phyloP scores from a whole-genome alignment of 2,113 vertebrate species.

The Thamnophis sirtalis region DNA sequence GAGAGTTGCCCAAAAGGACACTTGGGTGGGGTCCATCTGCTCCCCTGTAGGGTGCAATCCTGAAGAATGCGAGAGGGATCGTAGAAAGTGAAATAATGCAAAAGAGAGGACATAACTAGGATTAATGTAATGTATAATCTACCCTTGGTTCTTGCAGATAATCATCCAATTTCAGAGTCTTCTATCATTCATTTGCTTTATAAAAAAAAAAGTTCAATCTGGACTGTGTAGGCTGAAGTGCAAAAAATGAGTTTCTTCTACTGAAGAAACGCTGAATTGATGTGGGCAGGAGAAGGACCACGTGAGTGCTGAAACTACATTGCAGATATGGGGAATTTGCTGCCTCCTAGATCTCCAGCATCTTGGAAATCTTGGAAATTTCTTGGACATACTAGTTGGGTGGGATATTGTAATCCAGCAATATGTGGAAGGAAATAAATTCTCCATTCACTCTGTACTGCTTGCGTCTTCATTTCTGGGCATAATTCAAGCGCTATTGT shows the following conservation, averaged over 20 bases:
- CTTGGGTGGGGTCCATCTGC: neutral
- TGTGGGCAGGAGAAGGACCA: neutral
- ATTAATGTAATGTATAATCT: neutral
- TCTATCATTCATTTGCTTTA: neutral
- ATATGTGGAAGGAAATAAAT: neutral
- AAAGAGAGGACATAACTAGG: neutral
- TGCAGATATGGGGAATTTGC: neutral
- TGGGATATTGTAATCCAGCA: neutral
- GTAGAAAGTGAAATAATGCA: neutral
- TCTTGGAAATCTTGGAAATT: neutral
- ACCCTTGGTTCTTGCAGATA: neutral
- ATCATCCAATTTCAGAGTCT: neutral
- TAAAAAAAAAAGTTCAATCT: neutral
- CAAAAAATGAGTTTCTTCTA: neutral
- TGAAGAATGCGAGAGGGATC: neutral
- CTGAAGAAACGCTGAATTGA: neutral
- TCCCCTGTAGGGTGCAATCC: neutral
- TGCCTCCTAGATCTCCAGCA: neutral
- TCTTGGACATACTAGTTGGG: neutral
- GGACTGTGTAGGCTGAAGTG: neutral
- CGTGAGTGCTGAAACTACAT: neutral
- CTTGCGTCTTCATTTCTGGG: neutral
- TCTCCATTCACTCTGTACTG: neutral
- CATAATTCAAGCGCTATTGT: neutral
- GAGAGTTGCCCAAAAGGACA: neutral